Base-by-base conservation (phyloP, 2,113 vertebrate species). In the Pterocles burchelli region DNA sequence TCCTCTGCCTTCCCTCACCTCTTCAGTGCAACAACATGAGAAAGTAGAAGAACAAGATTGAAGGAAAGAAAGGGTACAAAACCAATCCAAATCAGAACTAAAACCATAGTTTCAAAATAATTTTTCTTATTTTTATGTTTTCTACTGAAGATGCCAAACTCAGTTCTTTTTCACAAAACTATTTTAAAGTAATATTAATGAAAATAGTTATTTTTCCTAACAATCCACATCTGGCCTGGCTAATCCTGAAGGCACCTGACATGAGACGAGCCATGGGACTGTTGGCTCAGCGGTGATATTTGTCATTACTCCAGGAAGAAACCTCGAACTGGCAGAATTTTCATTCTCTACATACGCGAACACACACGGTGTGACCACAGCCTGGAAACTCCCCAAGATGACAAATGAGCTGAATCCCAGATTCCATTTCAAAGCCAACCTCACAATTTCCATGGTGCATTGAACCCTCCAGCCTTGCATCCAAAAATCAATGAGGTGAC, bases 301-400 rank as follows among this genome's bases (percentile, higher is more conserved):
- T 97, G 95, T 96, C 95, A 90, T 63, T 94, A 74, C 61, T 95
- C 93, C 95, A 96, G 95, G 85, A 93, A 94, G 88, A 96, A 96
- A 96, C 92, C 92, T 97, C 90, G 46, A 94, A 90, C 88, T 96
- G 93, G 92, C 95, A 96, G 90, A 92, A 95, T 93, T 96, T 95
- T 92, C 95, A 90, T 96, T 95, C 93, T 71, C 92, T 11, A 43
- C 93, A 95, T 94, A 95, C 31, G 1, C 52, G 95, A 96, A 97
- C 95, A 94, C 96, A 96, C 96, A 97, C 95, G 95, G 93, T 81
- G 96, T 72, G 95, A 97, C 95, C 95, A 93, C 96, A 97, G 96
- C 83, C 96, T 96, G 95, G 95, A 96, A 95, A 78, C 85, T 95
- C 90, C 88, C 93, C 96, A 96, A 89, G 92, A 96, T 22, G 1